These are phyloP conservation scores for Gymnocypris eckloni DNA, from an alignment of 2,797 vertebrate genomes.

Conservation along the genomic window DNA sequence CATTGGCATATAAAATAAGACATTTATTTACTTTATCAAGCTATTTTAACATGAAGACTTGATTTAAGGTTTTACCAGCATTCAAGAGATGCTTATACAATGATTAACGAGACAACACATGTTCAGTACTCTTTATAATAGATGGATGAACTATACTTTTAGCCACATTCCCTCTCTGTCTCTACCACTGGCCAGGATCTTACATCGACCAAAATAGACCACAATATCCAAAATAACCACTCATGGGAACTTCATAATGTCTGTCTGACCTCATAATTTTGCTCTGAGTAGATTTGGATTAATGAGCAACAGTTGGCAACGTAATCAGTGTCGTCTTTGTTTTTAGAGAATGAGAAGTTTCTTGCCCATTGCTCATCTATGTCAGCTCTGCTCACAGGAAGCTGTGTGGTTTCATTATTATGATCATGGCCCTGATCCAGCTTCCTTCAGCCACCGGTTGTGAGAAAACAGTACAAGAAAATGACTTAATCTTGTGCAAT, in stretches of 20 bases:
- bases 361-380: conserved; percentile 13
- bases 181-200: not conserved
- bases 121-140: not conserved
- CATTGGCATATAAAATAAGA: not conserved
- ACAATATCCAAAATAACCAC: not conserved
- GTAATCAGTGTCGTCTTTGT: conserved; percentile 13
- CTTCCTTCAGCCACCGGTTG: not conserved
- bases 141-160: not conserved
- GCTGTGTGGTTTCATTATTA: conserved; percentile 17
- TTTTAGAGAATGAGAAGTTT: not conserved
- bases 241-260: conserved; percentile 2
- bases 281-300: not conserved
- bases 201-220: not conserved
- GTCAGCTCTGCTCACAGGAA: conserved; percentile 10
- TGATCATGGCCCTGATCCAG: not conserved
- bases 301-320: conserved; percentile 8
- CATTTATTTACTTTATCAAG: not conserved
- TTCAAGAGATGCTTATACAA: not conserved
- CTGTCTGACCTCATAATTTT: not conserved
- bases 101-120: not conserved
- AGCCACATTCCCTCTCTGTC: not conserved
- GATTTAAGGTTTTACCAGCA: not conserved
- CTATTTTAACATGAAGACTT: not conserved
- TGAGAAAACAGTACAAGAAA: not conserved
- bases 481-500: not conserved